These are phyloP conservation scores for Machimus rusticus DNA, from an alignment of 2,888 invertebrate species.

Conservation along the genomic window DNA sequence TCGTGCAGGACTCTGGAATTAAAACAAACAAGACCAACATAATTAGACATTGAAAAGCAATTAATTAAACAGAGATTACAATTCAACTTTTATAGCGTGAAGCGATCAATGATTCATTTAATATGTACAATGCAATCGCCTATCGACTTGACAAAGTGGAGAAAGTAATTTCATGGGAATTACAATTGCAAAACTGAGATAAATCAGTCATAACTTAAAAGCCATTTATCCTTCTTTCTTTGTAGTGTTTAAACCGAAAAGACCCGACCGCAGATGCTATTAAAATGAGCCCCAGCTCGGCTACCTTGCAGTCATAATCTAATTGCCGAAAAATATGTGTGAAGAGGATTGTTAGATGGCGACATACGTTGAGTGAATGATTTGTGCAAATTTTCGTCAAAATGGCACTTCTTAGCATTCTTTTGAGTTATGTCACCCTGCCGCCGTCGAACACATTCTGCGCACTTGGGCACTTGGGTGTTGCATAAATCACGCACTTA, in stretches of 20 bases:
- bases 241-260: not conserved
- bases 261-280: not conserved
- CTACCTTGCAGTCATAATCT: not conserved
- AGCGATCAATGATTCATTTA: not conserved
- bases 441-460: not conserved
- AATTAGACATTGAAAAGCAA: not conserved
- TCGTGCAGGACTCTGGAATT: conserved; percentile 39
- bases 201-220: not conserved
- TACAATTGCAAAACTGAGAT: not conserved
- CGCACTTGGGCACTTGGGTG: not conserved
- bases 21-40: not conserved
- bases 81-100: not conserved
- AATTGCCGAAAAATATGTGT: conserved; percentile 7
- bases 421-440: conserved; percentile 2
- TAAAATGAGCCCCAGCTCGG: not conserved
- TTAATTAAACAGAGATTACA: not conserved
- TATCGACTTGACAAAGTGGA: not conserved
- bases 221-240: not conserved
- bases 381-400: conserved; percentile 14
- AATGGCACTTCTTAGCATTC: conserved; percentile 10
- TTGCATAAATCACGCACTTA: conserved; percentile 14
- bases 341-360: not conserved
- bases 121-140: not conserved
- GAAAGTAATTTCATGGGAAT: not conserved
- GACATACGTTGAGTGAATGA: conserved; percentile 7